Evolutionary conservation across 1,140 invertebrate genomes (phyloP).

Genomic region (Dendrolimus punctatus): DNA sequence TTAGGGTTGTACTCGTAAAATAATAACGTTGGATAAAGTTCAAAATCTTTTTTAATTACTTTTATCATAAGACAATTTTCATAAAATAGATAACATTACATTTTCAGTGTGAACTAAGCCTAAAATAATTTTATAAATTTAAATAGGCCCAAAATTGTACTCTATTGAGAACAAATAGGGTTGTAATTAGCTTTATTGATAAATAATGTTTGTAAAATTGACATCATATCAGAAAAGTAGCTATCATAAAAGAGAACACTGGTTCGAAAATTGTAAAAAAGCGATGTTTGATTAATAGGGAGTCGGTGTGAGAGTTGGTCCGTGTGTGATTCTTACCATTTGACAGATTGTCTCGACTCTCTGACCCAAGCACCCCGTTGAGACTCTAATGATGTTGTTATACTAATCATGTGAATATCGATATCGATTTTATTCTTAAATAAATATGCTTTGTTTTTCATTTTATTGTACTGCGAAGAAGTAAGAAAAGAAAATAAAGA

Average conservation of each 20-base stretch:
- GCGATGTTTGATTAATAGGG: slow-evolving; percentile 69
- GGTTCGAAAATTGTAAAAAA: slow-evolving; percentile 65
- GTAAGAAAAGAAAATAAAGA: too few relatives aligned
- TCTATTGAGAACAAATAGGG: slow-evolving; percentile 12
- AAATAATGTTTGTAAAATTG: slow-evolving; percentile 20
- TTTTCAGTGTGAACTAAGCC: too few relatives aligned
- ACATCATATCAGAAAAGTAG: slow-evolving; percentile 51
- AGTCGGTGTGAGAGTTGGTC: slow-evolving; percentile 38
- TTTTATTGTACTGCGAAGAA: too few relatives aligned
- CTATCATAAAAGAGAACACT: slow-evolving; percentile 61
- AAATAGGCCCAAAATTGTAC: slow-evolving; percentile 13
- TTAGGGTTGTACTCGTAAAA: too few relatives aligned
- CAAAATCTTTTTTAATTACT: too few relatives aligned
- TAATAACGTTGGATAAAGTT: too few relatives aligned
- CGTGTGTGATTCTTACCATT: slow-evolving; percentile 67
- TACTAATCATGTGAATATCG: slow-evolving; percentile 22
- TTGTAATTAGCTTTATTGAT: background rate
- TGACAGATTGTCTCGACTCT: slow-evolving; percentile 69
- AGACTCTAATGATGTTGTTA: slow-evolving; percentile 48
- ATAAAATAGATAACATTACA: too few relatives aligned
- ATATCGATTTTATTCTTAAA: slow-evolving; percentile 32
- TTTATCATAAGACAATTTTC: too few relatives aligned
- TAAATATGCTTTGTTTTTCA: too few relatives aligned
- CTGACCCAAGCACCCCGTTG: slow-evolving; percentile 63
- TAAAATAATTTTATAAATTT: too few relatives aligned